These are phyloP conservation scores for Sebastiscus tertius DNA, from an alignment of 2,797 vertebrate genomes.

Conservation along the genomic window DNA sequence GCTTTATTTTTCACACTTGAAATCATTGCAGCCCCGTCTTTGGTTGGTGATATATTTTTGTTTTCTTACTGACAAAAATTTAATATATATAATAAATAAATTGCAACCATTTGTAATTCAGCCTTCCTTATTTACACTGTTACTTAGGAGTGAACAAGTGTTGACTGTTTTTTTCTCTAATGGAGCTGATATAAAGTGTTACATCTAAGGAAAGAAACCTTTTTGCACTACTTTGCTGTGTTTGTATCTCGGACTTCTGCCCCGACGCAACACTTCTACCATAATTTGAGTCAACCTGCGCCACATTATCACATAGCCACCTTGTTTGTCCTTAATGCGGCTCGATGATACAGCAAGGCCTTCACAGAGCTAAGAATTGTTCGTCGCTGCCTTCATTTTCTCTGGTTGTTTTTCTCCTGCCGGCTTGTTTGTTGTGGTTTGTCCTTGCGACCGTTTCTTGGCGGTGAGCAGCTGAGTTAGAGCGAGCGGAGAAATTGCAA, in stretches of 20 bases:
- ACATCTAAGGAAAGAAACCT: not conserved
- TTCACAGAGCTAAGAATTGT: slow-evolving; percentile 6
- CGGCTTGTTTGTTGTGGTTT: slow-evolving; percentile 33
- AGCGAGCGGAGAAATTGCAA: slow-evolving; percentile 48
- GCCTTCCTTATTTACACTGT: not conserved
- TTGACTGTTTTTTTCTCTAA: too few species aligned
- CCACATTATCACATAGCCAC: not conserved
- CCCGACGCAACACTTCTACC: slow-evolving; percentile 13
- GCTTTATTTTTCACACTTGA: not conserved
- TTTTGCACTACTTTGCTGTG: slow-evolving; percentile 8
- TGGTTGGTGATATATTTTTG: not conserved
- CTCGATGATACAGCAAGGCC: slow-evolving; percentile 22
- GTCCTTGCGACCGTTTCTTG: slow-evolving; percentile 29
- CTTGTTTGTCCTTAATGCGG: slow-evolving; percentile 27
- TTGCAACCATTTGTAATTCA: not conserved
- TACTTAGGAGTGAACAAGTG: not conserved
- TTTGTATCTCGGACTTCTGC: not conserved
- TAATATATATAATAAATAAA: not conserved
- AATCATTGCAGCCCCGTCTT: not conserved
- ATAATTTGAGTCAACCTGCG: slow-evolving; percentile 2
- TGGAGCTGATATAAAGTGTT: not conserved
- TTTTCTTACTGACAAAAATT: not conserved
- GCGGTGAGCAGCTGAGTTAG: slow-evolving; percentile 50
- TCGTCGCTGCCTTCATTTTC: slow-evolving; percentile 34
- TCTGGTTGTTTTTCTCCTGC: slow-evolving; percentile 30